Conservation (phyloP, 1,140 invertebrate species). For the Parapsyche elsis region DNA sequence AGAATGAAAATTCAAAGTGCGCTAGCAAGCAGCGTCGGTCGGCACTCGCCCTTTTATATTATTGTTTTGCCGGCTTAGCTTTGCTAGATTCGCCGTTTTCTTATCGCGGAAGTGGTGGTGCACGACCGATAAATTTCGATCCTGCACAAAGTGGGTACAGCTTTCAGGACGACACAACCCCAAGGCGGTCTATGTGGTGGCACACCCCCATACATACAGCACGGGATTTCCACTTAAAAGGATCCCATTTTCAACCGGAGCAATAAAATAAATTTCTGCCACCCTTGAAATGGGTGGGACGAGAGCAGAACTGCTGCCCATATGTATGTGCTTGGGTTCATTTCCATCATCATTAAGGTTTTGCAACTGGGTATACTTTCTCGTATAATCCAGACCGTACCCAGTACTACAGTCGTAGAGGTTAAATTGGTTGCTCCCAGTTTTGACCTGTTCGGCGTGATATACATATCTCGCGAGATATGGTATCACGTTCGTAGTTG, state of each 20-base stretch:
- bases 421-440: neutral
- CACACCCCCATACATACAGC: neutral
- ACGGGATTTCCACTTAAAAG: constrained; percentile 48
- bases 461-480: neutral
- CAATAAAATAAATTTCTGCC: constrained; percentile 46
- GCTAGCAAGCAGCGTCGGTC: no score
- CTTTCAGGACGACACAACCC: neutral
- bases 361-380: constrained; percentile 10
- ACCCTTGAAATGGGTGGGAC: neutral
- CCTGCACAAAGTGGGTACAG: constrained; percentile 25
- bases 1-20: no score
- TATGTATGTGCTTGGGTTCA: constrained; percentile 6
- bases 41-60: neutral
- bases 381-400: neutral
- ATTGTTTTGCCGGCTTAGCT: neutral
- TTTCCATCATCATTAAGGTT: constrained; percentile 36
- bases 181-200: neutral
- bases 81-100: neutral
- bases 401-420: neutral
- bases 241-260: constrained; percentile 47
- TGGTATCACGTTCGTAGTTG: no score
- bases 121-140: constrained; percentile 32
- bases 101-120: neutral
- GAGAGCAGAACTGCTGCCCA: neutral
- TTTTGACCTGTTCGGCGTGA: neutral